Conservation (phyloP, 2,797 vertebrate species). For the Borostomias antarcticus region DNA sequence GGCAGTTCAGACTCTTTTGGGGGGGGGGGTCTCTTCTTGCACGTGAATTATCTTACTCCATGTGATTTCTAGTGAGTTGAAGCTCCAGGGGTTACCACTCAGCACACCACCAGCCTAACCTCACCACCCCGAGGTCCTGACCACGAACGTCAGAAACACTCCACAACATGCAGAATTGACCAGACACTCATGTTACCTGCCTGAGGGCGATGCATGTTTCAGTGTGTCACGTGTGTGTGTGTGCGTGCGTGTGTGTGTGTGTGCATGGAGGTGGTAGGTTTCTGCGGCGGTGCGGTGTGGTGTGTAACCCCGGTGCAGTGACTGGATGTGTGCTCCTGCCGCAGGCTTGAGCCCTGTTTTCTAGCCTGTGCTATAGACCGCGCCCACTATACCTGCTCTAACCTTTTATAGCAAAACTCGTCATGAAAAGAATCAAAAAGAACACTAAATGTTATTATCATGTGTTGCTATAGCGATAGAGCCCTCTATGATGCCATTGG, state of each 20-base stretch:
- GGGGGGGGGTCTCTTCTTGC: constrained; percentile 84
- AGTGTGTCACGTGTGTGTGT: not conserved
- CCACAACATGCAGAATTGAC: not conserved
- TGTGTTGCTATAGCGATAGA: constrained; percentile 92
- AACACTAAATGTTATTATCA: constrained; percentile 91
- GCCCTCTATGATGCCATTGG: constrained; percentile 87
- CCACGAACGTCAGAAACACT: not conserved
- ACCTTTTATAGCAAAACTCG: constrained; percentile 81
- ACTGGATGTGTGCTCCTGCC: constrained; percentile 37
- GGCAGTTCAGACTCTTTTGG: constrained; percentile 61
- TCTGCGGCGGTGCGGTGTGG: constrained; percentile 81
- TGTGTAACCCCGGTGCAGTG: constrained; percentile 33
- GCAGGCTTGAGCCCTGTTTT: constrained; percentile 77
- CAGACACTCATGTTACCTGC: not conserved
- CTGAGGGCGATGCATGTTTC: not conserved
- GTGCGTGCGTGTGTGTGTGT: constrained; percentile 6
- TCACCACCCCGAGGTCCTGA: constrained; percentile 43
- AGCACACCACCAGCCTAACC: constrained; percentile 53
- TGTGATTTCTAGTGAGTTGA: constrained; percentile 90
- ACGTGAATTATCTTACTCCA: constrained; percentile 99
- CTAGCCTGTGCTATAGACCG: constrained; percentile 97
- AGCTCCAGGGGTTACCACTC: constrained; percentile 58
- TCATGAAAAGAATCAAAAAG: constrained; percentile 58
- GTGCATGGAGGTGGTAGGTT: constrained; percentile 66
- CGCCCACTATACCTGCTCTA: constrained; percentile 89